Evolutionary conservation across 1,140 invertebrate genomes (phyloP), one percentile per base, ranked within the genome.

Genomic region (Frieseomelitta varia): DNA sequence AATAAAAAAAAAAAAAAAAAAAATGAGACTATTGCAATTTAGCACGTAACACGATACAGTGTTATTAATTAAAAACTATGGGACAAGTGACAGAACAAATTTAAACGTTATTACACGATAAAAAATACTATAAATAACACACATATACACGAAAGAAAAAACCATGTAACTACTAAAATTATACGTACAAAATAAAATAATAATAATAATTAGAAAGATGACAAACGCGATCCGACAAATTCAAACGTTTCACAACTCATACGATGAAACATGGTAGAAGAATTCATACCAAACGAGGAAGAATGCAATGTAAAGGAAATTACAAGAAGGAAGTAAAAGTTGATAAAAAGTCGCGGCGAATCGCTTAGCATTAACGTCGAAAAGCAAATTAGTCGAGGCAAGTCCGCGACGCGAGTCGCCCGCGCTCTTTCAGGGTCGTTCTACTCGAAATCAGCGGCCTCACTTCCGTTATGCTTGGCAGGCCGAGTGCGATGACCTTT

Each of bases 381-480:
- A 14, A 67, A 24, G 15, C 55, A 47, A 81, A 81, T 85, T 85
- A 81, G 61, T 69, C 27, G 76, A 67, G n/a, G 73, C 80, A 39
- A 75, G 58, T 34, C 10, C n/a, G 24, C 69, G 34, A 34, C 8
- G 63, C 24, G 34, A 11, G 39, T 72, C 63, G 73, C 34, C 24
- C 61, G 71, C 71, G 58, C 55, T 51, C 72, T 34, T 88, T 88
- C 87, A 88, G 79, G 87, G 84, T 89, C 88, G 87, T 89, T 89
- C 88, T 84, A 87, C 79, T 88, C 87, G 87, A 89, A 89, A 89
- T 88, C 88, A 84, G 88, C 86, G 87, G 88, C 84, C 77, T 77
- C 73, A 65, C 88, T 89, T 89, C 87, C 88, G 88, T 83, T 88
- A 89, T 84, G 63, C 76, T 83, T 14, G 71, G 67, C 84, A 68